Base-by-base conservation (phyloP, 2,797 vertebrate genomes). In the Megaceryle alcyon region DNA sequence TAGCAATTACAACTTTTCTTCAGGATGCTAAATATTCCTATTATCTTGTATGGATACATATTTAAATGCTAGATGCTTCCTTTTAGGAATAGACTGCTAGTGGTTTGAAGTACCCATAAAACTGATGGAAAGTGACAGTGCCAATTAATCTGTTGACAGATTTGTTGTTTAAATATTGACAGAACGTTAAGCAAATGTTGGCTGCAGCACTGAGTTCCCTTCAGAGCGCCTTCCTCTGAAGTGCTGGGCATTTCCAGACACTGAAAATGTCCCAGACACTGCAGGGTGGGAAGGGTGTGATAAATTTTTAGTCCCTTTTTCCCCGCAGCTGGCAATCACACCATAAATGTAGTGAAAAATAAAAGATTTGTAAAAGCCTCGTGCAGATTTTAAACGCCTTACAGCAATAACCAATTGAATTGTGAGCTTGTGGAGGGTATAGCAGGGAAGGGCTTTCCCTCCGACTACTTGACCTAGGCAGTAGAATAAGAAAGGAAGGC, bases 121-220 rank as follows among this genome's bases (percentile, higher is more conserved):
- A 92, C 94, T 93, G 94, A 88, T 97, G 97, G 95, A 60, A 96
- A 72, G 93, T 92, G 87, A 72, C 93, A 88, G 68, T 93, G 94
- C 94, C 96, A 96, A 97, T 97, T 97, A 97, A 97, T 97, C 93
- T 96, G 91, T 95, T 97, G 96, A 94, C 96, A 96, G 95, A 97
- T 96, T 96, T 97, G 96, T 93, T 95, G 82, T 96, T 97, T 97
- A 96, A 97, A 97, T 97, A 97, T 97, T 97, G 97, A 93, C 31
- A 19, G 94, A 84, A 94, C 3, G 2, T 94, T 94, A 96, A 96
- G 84, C 92, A 95, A 97, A 96, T 71, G 75, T 94, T 97, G 92
- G 70, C 88, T 94, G 83, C 53, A 49, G 68, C 72, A 61, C 60
- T 5, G 33, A 78, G 79, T 88, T 88, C 65, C 59, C 39, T 88